phyloP scores from a whole-genome alignment of 2,113 vertebrate species.

The Phylloscopus trochiloides region DNA sequence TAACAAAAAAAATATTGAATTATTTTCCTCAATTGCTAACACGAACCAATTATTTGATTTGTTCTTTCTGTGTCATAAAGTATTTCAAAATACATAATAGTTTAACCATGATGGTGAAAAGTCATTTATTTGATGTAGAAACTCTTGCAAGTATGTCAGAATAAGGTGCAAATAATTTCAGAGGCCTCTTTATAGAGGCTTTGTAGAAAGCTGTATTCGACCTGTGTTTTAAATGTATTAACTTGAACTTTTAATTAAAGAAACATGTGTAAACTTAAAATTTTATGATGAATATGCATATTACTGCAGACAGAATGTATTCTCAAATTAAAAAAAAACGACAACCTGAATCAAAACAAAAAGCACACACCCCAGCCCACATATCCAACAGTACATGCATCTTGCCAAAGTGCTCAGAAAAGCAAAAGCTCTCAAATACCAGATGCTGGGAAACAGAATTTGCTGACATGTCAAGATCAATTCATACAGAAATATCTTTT shows the following conservation, averaged over 20 bases:
- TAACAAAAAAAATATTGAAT: background rate
- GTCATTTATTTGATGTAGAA: background rate
- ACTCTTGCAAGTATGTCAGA: background rate
- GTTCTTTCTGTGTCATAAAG: constrained; percentile 49
- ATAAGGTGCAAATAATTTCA: background rate
- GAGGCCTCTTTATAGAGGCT: background rate
- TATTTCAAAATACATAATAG: background rate
- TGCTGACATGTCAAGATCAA: background rate
- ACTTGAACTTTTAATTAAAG: background rate
- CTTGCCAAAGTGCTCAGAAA: background rate
- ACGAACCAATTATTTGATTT: background rate
- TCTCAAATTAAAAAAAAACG: background rate
- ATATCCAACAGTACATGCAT: background rate
- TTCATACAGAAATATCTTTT: background rate
- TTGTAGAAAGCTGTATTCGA: background rate
- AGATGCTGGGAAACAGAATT: background rate
- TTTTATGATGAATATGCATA: background rate
- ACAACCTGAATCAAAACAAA: background rate
- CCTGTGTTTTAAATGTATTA: background rate
- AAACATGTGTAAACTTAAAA: background rate
- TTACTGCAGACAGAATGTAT: background rate
- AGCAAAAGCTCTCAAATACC: background rate
- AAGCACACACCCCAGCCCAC: background rate
- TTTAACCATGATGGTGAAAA: background rate
- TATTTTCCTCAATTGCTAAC: background rate